phyloP scores from a whole-genome alignment of 2,888 invertebrate genomes.

The Odontocerum albicorne region DNA sequence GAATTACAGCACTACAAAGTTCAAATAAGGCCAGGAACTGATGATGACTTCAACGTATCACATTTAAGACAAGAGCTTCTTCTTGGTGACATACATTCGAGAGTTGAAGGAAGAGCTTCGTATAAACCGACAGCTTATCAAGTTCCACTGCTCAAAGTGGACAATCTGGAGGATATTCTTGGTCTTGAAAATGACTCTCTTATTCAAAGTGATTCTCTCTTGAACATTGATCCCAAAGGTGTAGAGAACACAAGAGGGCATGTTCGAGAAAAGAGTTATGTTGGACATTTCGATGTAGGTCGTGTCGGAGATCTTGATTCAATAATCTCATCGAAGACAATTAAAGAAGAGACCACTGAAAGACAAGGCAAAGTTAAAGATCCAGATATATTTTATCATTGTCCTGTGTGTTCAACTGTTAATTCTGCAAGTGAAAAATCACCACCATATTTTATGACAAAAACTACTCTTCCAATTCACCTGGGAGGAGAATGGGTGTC shows the following conservation, averaged over 20 bases:
- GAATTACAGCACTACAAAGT: constrained; percentile 57
- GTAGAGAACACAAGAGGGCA: constrained; percentile 19
- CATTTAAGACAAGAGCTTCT: constrained; percentile 48
- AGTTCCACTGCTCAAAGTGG: constrained; percentile 47
- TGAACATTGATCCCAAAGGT: constrained; percentile 29
- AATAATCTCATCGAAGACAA: constrained; percentile 24
- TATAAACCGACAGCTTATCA: constrained; percentile 59
- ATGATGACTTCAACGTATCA: constrained; percentile 42
- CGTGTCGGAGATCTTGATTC: constrained; percentile 31
- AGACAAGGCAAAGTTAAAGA: constrained; percentile 13
- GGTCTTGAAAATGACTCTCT: constrained; percentile 29
- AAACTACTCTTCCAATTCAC: constrained; percentile 47
- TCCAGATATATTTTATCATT: constrained; percentile 34
- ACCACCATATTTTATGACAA: constrained; percentile 53
- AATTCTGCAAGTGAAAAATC: constrained; percentile 46
- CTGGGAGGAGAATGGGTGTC: constrained; percentile 61
- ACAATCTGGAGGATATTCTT: constrained; percentile 32
- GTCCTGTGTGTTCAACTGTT: constrained; percentile 41
- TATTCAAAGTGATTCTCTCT: constrained; percentile 29
- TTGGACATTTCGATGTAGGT: constrained; percentile 35
- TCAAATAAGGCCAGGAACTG: constrained; percentile 45
- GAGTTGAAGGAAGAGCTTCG: constrained; percentile 44
- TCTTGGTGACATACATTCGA: constrained; percentile 57
- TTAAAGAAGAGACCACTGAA: constrained; percentile 17
- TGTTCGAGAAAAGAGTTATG: constrained; percentile 26